Evolutionary conservation across 2,888 invertebrate species (phyloP), one percentile per base, ranked within the genome.

Genomic region (Nemurella pictetii): DNA sequence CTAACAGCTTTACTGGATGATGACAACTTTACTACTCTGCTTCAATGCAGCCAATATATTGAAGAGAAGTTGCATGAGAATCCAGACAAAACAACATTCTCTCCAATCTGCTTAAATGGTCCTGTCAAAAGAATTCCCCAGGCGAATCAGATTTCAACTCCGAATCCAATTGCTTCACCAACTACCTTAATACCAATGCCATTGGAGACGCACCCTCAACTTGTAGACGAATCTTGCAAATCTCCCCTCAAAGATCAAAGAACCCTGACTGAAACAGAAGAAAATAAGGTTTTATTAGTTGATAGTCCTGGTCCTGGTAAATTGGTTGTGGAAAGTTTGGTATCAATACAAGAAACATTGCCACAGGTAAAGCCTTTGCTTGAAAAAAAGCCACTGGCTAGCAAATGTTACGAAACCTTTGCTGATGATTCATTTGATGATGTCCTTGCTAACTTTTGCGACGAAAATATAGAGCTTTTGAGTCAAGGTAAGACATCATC

Each of bases 351-450:
- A 55, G 55, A 0, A 80, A 30, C 3, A 20, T 20, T n/a, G 0
- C n/a, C 7, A 80, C 30, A 35, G 35, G 7, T 15, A 26, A 26
- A 30, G n/a, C 80, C 80, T 26, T 9, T n/a, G n/a, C 32, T 0
- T 20, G n/a, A 30, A 35, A 30, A 2, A 32, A 12, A 74, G 5
- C 32, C n/a, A 80, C 5, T 29, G 25, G 4, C 25, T 1, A 30
- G 2, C 4, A 72, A 82, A 29, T 55, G 2, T 82, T n/a, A 28
- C 36, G 80, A 28, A 20, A 80, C 55, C 25, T n/a, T 75, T 75
- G 36, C 74, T 29, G 55, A 85, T 29, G 85, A 85, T 72, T 85
- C 85, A 20, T 85, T 83, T 75, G 85, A 85, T 77, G 78, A 35
- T 29, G 77, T 78, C 74, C 78, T 85, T 29, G 28, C 77, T 25